Evolutionary conservation across 2,888 invertebrate genomes (phyloP), one percentile per base, ranked within the genome.

Genomic region (Seira sanloemensis): DNA sequence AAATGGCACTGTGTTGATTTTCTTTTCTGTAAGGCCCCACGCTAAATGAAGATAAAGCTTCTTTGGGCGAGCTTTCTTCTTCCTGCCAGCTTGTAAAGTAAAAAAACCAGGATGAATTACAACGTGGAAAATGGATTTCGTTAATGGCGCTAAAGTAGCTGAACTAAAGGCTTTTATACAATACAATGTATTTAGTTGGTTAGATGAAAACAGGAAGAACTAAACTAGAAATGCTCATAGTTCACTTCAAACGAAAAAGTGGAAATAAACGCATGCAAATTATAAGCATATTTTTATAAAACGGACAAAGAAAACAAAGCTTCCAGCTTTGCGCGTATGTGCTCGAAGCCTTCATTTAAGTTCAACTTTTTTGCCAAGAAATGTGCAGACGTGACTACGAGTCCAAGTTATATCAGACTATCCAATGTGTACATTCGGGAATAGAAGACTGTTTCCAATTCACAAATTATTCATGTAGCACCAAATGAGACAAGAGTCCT

Each of bases 391-490:
- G 72, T 72, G 72, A 65, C 65, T 72, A 72, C 72, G 71, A 78
- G 66, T 58, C 27, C 16, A 72, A 23, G 21, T 65, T 62, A 72
- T 78, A 78, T 78, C 71, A 78, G 78, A 66, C 71, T 78, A 66
- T 68, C 54, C 65, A 65, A 21, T 67, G 67, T 67, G 79, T 73
- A 80, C 79, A 46, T 75, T 25, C 54, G 80, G 80, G 81, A 81
- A 81, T 69, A 80, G 75, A 69, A 76, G 54, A 76, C 71, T 76
- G 76, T 81, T 81, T 81, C 81, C 54, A 62, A 71, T 76, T 81
- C 76, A 76, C 81, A 81, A 81, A 81, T 81, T 81, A 81, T 81
- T 81, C 81, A 81, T 81, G 76, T 37, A 69, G 71, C 72, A 65
- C 81, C 76, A 81, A 81, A 81, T 76, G 76, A 81, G 81, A 76